Conservation (phyloP, 2,797 vertebrate genomes). For the Thripadectes ignobilis region DNA sequence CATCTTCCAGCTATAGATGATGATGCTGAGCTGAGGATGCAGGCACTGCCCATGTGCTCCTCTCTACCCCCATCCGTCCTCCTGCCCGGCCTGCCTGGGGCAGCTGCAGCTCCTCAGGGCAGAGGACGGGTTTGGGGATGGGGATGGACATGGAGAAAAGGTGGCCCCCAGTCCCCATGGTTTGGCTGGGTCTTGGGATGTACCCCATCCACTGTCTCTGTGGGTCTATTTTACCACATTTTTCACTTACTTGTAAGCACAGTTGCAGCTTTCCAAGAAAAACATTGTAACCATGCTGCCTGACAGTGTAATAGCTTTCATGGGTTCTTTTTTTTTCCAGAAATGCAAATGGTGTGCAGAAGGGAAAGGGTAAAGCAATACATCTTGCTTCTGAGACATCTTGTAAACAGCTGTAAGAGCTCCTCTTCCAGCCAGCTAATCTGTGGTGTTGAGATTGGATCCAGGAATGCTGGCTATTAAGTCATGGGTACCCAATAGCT, state of each 20-base stretch:
- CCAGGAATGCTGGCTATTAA: not conserved
- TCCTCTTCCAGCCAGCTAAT: slow-evolving; percentile 41
- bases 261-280: not conserved
- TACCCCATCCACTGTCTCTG: not conserved
- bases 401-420: slow-evolving; percentile 66
- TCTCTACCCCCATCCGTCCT: not conserved
- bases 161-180: accelerated
- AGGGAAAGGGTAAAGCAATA: slow-evolving; percentile 26
- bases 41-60: not conserved
- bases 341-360: not conserved
- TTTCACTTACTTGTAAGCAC: not conserved
- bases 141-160: too few species aligned
- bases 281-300: not conserved
- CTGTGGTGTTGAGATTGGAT: slow-evolving; percentile 21
- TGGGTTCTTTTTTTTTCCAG: not conserved
- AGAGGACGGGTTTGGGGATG: not conserved
- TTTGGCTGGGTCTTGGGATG: not conserved
- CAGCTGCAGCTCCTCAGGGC: not conserved
- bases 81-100: not conserved
- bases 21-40: not conserved
- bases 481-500: not conserved
- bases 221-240: not conserved
- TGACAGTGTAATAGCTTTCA: accelerated
- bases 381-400: slow-evolving; percentile 19
- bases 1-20: not conserved